Evolutionary conservation across 2,113 vertebrate species (phyloP), one percentile per base, ranked within the genome.

Genomic region (Tetrax tetrax): DNA sequence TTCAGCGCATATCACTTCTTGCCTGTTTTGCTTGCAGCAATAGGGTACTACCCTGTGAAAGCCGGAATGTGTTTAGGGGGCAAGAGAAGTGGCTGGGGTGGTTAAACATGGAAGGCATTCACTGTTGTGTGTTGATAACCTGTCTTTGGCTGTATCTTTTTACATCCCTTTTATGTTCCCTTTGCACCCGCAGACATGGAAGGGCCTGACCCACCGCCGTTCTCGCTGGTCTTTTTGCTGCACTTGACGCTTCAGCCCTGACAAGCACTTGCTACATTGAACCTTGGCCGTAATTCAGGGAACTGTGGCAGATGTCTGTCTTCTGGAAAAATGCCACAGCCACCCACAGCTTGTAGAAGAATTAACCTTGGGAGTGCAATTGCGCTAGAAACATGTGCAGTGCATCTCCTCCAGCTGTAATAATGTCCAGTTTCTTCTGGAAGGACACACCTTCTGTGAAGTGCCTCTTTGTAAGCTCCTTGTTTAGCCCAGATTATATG

Each of bases 221-320:
- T 85, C 57, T 79, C 6, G 0, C 24, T 79, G 91, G 50, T 51
- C 81, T 45, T 83, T 71, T 47, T 69, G 70, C 78, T 57, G 2
- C 37, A 13, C 23, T 94, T 76, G 65, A 69, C 66, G 38, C 31
- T 77, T 85, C 1, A 71, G 74, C 74, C 91, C 84, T 77, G 80
- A 74, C 80, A 65, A 50, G 48, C 41, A n/a, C 50, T 89, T 61
- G n/a, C 57, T 88, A 8, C 78, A 21, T 76, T 41, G 61, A 90
- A 66, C 61, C 77, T 92, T 84, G 94, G 96, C 87, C 87, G 23
- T 80, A 76, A 93, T 88, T 91, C 93, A 86, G 63, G 41, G 70
- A 96, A 33, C 69, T 80, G 78, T 94, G 93, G 89, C 91, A 94
- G 84, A 91, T 89, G 81, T 71, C 79, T 79, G 48, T 94, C 87